These are phyloP conservation scores for Listrodromus nycthemerus DNA, from an alignment of 2,888 invertebrate genomes.

Conservation along the genomic window DNA sequence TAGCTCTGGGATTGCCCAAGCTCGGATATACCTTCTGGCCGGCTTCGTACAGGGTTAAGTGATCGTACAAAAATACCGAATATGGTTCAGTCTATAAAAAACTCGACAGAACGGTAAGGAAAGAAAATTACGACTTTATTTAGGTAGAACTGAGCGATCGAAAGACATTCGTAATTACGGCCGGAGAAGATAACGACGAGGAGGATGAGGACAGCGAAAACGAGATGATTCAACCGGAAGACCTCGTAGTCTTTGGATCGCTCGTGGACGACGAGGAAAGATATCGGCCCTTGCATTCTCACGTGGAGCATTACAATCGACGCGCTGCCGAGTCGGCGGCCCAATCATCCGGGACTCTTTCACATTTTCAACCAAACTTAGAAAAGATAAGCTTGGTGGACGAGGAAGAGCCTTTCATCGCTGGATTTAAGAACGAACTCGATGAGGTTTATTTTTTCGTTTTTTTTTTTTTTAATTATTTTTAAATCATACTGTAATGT, in stretches of 20 bases:
- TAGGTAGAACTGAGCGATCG: constrained; percentile 74
- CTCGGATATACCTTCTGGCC: constrained; percentile 65
- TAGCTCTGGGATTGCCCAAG: constrained; percentile 59
- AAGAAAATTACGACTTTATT: constrained; percentile 3
- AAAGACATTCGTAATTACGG: constrained; percentile 75
- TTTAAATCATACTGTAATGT: not conserved
- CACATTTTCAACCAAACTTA: constrained; percentile 48
- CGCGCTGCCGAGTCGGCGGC: constrained; percentile 65
- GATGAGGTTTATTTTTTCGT: constrained; percentile 69
- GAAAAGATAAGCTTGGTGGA: constrained; percentile 64
- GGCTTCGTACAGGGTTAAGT: constrained; percentile 71
- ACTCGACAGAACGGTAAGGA: not conserved
- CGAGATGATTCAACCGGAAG: constrained; percentile 82
- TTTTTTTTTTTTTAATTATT: not conserved
- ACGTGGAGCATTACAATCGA: constrained; percentile 78
- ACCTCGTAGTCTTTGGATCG: constrained; percentile 72
- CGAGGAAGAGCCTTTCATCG: constrained; percentile 73
- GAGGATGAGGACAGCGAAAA: constrained; percentile 81
- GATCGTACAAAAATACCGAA: constrained; percentile 13
- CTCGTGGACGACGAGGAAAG: constrained; percentile 75
- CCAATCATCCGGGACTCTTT: constrained; percentile 43
- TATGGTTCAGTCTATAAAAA: constrained; percentile 14
- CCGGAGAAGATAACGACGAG: constrained; percentile 81
- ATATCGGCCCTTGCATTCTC: constrained; percentile 81
- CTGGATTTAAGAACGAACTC: constrained; percentile 76